phyloP scores from a whole-genome alignment of 2,888 invertebrate genomes.

The Pollenia griseotomentosa region DNA sequence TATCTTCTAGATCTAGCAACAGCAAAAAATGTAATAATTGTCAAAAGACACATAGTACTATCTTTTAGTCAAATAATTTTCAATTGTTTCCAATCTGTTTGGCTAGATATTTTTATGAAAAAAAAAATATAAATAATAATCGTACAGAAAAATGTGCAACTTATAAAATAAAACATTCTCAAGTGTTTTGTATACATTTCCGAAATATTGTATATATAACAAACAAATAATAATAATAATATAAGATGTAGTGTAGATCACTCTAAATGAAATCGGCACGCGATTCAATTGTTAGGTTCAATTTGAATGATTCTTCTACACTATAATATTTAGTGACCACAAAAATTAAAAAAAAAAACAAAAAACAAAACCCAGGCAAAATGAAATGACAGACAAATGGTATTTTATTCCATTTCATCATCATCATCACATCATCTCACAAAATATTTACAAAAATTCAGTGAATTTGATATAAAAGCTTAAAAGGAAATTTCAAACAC shows the following conservation, averaged over 20 bases:
- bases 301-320: conserved; percentile 63
- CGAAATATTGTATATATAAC: conserved; percentile 63
- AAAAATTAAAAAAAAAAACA: conserved; percentile 30
- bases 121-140: conserved; percentile 13
- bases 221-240: conserved; percentile 50
- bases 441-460: conserved; percentile 6
- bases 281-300: conserved; percentile 81
- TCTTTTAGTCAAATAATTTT: conserved; percentile 56
- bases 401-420: conserved; percentile 56
- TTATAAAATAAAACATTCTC: conserved; percentile 42
- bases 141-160: conserved; percentile 33
- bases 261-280: conserved; percentile 82
- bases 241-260: conserved; percentile 64
- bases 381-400: conserved; percentile 67
- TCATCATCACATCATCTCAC: conserved; percentile 40
- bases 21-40: conserved; percentile 17
- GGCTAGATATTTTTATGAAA: conserved; percentile 2
- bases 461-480: not conserved
- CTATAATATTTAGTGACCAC: conserved; percentile 54
- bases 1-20: not conserved
- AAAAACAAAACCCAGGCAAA: conserved; percentile 6
- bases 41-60: conserved; percentile 38
- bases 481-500: not conserved
- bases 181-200: conserved; percentile 73
- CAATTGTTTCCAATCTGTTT: conserved; percentile 65